These are phyloP conservation scores for Drosophila peninsularis DNA, from an alignment of 2,888 invertebrate genomes.

Conservation along the genomic window DNA sequence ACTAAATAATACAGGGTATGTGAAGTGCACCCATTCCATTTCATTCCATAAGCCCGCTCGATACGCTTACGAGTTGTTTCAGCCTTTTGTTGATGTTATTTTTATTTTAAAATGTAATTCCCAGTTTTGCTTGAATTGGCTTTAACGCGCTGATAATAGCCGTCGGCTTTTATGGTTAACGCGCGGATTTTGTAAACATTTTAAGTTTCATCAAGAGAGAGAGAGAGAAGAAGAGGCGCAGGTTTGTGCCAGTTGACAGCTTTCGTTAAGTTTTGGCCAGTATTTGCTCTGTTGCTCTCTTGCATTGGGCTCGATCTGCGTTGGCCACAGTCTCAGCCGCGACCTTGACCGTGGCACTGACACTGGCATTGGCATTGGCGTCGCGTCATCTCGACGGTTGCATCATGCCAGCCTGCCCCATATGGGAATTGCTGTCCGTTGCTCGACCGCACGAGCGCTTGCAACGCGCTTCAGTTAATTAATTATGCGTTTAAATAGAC, in stretches of 20 bases:
- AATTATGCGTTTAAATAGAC: constrained; percentile 37
- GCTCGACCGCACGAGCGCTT: constrained; percentile 11
- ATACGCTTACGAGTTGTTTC: constrained; percentile 2
- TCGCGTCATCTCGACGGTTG: constrained; percentile 9
- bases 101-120: not conserved
- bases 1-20: constrained; percentile 5
- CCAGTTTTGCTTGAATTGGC: not conserved
- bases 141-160: not conserved
- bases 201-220: constrained; percentile 1
- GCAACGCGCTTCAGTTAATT: constrained; percentile 42
- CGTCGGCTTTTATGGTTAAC: constrained; percentile 4
- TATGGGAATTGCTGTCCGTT: not conserved
- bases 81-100: constrained; percentile 3
- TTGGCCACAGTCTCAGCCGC: not conserved
- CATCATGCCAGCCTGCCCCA: constrained; percentile 17
- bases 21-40: not conserved
- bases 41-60: not conserved
- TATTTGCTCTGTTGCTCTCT: not conserved
- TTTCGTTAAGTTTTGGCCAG: constrained; percentile 8
- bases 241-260: constrained; percentile 53
- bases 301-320: not conserved
- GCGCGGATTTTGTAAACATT: not conserved
- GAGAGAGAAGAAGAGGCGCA: constrained; percentile 8
- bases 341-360: constrained; percentile 41
- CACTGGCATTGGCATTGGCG: constrained; percentile 31